These are phyloP conservation scores for Phortica variegata DNA, from an alignment of 1,140 invertebrate genomes.

Conservation along the genomic window DNA sequence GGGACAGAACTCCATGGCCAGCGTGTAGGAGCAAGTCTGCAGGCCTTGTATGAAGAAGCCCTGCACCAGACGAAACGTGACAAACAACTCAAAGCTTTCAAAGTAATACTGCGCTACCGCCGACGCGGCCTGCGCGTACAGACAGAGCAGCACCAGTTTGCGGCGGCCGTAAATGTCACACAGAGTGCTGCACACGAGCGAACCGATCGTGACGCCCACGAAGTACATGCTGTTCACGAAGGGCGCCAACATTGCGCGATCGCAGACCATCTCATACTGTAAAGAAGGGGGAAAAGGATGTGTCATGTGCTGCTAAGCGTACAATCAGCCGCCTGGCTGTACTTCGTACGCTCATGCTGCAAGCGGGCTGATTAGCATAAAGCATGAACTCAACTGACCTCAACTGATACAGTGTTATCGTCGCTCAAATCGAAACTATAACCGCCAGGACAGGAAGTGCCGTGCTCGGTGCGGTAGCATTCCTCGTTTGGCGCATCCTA, in stretches of 20 bases:
- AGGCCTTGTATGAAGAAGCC: slow-evolving; percentile 12
- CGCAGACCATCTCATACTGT: neutral
- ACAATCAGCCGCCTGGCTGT: neutral
- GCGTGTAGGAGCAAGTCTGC: slow-evolving; percentile 2
- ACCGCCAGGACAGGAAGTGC: slow-evolving; percentile 2
- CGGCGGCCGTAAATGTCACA: slow-evolving; percentile 2
- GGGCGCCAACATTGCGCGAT: neutral
- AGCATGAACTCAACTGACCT: too few species aligned
- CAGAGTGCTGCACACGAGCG: neutral
- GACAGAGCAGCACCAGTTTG: slow-evolving; percentile 1
- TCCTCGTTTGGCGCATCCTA: neutral
- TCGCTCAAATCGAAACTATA: slow-evolving; percentile 2
- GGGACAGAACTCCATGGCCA: slow-evolving; percentile 8
- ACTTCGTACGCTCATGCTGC: neutral
- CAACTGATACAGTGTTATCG: neutral
- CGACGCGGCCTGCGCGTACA: slow-evolving; percentile 1
- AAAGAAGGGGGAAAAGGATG: neutral
- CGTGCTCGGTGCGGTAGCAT: neutral
- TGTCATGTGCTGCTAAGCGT: too few species aligned
- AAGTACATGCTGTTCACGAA: slow-evolving; percentile 1
- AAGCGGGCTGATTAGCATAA: too few species aligned
- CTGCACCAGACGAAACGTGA: neutral
- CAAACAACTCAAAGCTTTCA: neutral
- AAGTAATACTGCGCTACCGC: neutral
- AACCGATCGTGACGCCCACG: neutral